Base-by-base conservation (phyloP, 2,113 vertebrate species). In the Neoarius graeffei region DNA sequence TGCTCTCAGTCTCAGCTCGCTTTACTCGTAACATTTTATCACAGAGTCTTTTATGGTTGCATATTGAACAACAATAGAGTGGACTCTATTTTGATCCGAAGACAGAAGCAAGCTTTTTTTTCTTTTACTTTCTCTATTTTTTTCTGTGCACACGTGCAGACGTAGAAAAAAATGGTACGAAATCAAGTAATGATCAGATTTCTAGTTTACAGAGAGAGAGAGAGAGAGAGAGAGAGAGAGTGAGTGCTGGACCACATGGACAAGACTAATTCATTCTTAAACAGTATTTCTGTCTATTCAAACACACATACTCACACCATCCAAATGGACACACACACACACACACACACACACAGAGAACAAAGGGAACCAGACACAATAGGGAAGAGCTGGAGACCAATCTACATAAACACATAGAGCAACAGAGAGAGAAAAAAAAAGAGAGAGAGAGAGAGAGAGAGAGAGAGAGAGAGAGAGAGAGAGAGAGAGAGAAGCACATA, bases 321-420 rank as follows among this genome's bases (percentile, higher is more conserved):
- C 42, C 80, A 80, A 60, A 86, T n/a, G 67, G 57, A 60, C 77
- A 82, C 17, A 69, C 86, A 87, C 50, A 86, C 54, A 88, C 71
- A 66, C 66, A 64, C 54, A 86, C 86, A 83, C 30, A 79, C 89
- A 48, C 13, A 67, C 59, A 88, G 86, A 87, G 83, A 89, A 91
- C 88, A 89, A 86, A 87, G 86, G 86, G 56, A 89, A 84, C 76
- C 88, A 85, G 84, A 86, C 81, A 86, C 90, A 89, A 84, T 86
- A 79, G 90, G 79, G 85, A 85, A 74, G 81, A 85, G 83, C 54
- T 84, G 76, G 54, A 71, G 76, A 84, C 81, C 67, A 86, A 83
- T 74, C 64, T 87, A 73, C 62, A 89, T 86, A 89, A 81, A 85
- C 56, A 87, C 74, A 84, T 57, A 84, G 59, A 89, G 50, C 25